Conservation (phyloP, 2,797 vertebrate species). For the Merluccius polli region DNA sequence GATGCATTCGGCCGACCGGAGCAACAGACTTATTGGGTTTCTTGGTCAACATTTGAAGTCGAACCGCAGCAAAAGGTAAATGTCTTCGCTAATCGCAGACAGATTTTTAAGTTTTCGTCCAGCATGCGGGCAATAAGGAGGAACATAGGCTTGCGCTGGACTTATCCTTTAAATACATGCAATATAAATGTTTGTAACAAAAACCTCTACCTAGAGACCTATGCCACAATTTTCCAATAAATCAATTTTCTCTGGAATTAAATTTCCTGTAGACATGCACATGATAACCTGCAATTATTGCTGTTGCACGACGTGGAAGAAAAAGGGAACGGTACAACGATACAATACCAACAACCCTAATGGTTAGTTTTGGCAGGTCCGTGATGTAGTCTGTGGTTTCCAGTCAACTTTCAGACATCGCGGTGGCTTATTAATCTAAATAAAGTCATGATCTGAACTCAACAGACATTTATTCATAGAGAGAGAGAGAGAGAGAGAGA, state of each 20-base stretch:
- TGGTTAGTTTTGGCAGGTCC: slow-evolving; percentile 56
- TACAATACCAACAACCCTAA: slow-evolving; percentile 51
- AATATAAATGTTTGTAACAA: neutral
- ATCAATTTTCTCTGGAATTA: slow-evolving; percentile 21
- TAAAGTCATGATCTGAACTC: slow-evolving; percentile 40
- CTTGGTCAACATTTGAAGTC: too few relatives aligned
- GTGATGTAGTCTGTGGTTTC: slow-evolving; percentile 51
- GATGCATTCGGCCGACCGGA: too few relatives aligned
- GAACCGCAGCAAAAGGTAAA: neutral
- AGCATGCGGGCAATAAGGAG: too few relatives aligned
- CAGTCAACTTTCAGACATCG: slow-evolving; percentile 52
- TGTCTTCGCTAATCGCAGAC: too few relatives aligned
- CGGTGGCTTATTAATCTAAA: slow-evolving; percentile 58
- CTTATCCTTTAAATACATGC: slow-evolving; percentile 15
- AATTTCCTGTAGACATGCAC: slow-evolving; percentile 35
- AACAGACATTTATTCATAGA: slow-evolving; percentile 40
- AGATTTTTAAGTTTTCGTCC: neutral
- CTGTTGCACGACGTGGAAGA: slow-evolving; percentile 38
- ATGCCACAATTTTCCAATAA: slow-evolving; percentile 37
- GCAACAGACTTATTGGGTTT: too few relatives aligned
- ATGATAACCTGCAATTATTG: slow-evolving; percentile 57
- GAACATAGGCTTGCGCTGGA: neutral
- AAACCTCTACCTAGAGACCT: slow-evolving; percentile 28
- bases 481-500: slow-evolving; percentile 24
- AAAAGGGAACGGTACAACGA: slow-evolving; percentile 40